phyloP scores from a whole-genome alignment of 1,140 invertebrate genomes.

The Cardiocondyla obscurior region DNA sequence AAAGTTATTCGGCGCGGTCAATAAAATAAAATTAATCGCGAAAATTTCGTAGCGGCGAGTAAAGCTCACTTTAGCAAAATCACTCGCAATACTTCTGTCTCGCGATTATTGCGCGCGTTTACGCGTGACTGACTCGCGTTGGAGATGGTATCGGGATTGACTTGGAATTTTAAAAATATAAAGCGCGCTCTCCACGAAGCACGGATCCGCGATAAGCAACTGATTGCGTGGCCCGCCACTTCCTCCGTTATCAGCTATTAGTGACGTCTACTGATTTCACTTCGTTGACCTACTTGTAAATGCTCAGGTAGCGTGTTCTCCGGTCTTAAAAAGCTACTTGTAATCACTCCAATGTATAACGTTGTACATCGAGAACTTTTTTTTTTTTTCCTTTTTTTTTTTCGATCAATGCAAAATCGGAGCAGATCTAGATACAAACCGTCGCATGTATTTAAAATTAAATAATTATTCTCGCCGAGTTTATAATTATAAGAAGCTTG shows the following conservation, averaged over 20 bases:
- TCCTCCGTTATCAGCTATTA: slow-evolving; percentile 25
- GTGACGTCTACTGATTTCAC: slow-evolving; percentile 57
- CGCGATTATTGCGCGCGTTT: neutral
- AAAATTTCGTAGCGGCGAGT: too few species aligned
- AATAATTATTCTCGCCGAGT: neutral
- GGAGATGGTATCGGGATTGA: neutral
- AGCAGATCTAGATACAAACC: neutral
- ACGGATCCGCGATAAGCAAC: slow-evolving; percentile 12
- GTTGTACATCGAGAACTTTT: neutral
- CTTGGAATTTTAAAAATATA: neutral
- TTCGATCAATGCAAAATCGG: neutral
- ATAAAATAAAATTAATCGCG: too few species aligned
- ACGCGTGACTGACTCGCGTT: neutral
- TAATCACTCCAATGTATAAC: slow-evolving; percentile 3
- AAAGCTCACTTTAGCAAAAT: too few species aligned
- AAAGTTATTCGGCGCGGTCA: too few species aligned
- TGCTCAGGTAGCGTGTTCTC: slow-evolving; percentile 59
- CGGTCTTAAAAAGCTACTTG: slow-evolving; percentile 51
- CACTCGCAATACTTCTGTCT: neutral
- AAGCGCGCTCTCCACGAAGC: neutral
- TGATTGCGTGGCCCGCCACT: slow-evolving; percentile 10
- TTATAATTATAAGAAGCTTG: neutral
- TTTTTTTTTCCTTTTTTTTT: neutral
- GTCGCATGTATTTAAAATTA: neutral
- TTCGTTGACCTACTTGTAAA: slow-evolving; percentile 65